Base-by-base conservation (phyloP, 2,888 invertebrate species). In the Rhingia rostrata region DNA sequence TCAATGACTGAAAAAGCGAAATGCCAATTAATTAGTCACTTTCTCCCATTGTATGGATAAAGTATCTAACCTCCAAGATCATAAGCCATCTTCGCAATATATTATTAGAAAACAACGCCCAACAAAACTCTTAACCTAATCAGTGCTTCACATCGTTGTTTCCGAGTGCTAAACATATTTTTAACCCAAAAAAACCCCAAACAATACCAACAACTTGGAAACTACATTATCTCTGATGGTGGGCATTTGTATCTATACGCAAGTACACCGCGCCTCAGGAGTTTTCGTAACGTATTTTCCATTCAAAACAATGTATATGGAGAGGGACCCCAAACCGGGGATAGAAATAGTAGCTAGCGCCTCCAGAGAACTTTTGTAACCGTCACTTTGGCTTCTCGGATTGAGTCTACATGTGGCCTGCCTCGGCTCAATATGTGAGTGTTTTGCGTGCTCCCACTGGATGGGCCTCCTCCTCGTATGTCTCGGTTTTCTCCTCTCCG, bases 221-320 rank as follows among this genome's bases (percentile, higher is more conserved):
- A 41, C 22, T 51, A 51, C 22, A 22, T 22, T n/a, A 22, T 81
- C 33, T 60, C 30, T 32, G 58, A 43, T 61, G 54, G 69, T 51
- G 56, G 74, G 22, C 22, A 22, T 22, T 22, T 22, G 22, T 35
- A 45, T 37, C 54, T 49, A 64, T 45, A 41, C 53, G 41, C 6
- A 47, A 56, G 83, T 78, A 63, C 66, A 83, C 83, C 83, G 73
- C 83, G 78, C 83, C 83, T 83, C 82, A 66, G 56, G 78, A 67
- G 39, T 41, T 66, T 77, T 82, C 70, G 70, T 82, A 77, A 64
- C 79, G 79, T 84, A 60, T 81, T 75, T 70, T 66, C 35, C 56
- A 49, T 73, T 77, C 61, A 67, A 77, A 70, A 83, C 61, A 56
- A 72, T 61, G 53, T 1, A 9, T 4, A 30, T 30, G 49, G 37